Evolutionary conservation across 2,797 vertebrate genomes (phyloP), one percentile per base, ranked within the genome.

Genomic region (Falco rusticolus): DNA sequence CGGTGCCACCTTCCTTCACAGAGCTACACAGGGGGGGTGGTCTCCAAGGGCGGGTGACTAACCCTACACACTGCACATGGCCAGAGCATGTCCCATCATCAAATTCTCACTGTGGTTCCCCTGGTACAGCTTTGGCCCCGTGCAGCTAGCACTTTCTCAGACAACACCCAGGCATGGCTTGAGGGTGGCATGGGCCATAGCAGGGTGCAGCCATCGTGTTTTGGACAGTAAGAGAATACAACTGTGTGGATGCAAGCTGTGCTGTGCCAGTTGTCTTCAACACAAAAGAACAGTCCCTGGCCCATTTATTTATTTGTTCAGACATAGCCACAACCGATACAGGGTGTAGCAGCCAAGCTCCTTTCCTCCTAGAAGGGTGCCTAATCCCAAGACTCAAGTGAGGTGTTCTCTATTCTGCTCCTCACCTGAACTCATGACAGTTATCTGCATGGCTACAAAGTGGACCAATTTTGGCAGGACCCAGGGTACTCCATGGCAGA

Each of bases 11-110:
- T 61, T 43, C 26, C 47, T 76, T 43, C 11, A 5, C 37, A 53
- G 22, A 57, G 25, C n/a, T 33, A 15, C 17, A 3, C 37, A 41
- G 50, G 22, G 19, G 3, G 33, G 8, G 21, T 54, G 37, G 37
- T 39, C 43, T 66, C 39, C 15, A 33, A 77, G 33, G 39, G 16
- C 29, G 15, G n/a, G 9, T 59, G 12, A 47, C 13, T 47, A 37
- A 43, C 1, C 0, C 10, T 48, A 24, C 24, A 20, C 29, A 9
- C 34, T 34, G 29, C 39, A 47, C 3, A 0, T 6, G 17, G 31
- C 43, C 56, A n/a, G 28, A 53, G n/a, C 1, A 0, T 50, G 34
- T 43, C 64, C 31, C 76, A 74, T 34, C 45, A 37, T 7, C 53
- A 71, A 6, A 59, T 51, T 54, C 16, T 43, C 1, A 0, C 22